A percentile compares a stretch with the other conserved stretches of the same genome.
These are phyloP conservation scores for Struthio camelus DNA, from an alignment of 2,113 vertebrate species.

Conservation along the genomic window DNA sequence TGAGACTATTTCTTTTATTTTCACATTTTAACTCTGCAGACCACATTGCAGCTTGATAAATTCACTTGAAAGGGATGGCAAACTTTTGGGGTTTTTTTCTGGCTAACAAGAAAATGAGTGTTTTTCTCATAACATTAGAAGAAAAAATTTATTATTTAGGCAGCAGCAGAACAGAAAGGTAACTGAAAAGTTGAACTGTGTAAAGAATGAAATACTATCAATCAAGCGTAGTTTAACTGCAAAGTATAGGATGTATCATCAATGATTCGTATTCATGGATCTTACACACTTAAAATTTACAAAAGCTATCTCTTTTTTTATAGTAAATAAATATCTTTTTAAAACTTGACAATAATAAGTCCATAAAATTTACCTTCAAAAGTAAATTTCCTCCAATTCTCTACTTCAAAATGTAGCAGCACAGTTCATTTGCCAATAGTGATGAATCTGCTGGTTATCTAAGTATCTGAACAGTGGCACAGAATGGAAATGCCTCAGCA, in stretches of 20 bases:
- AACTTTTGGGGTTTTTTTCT: background rate
- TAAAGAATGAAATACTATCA: background rate
- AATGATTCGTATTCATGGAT: background rate
- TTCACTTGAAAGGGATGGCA: background rate
- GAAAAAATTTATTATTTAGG: background rate
- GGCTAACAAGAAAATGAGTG: background rate
- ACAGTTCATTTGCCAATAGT: background rate
- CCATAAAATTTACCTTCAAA: background rate
- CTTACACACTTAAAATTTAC: background rate
- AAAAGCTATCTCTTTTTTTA: background rate
- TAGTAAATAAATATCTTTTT: background rate
- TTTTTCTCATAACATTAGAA: background rate
- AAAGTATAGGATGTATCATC: background rate
- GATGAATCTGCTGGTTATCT: background rate
- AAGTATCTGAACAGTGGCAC: background rate
- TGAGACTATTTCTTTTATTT: conserved; percentile 50
- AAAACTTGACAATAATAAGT: background rate
- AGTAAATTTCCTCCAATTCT: background rate
- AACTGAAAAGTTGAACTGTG: background rate
- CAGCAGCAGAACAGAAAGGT: background rate
- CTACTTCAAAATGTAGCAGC: background rate
- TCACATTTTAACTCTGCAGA: background rate
- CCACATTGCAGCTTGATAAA: conserved; percentile 1
- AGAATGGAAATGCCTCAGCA: fast-evolving
- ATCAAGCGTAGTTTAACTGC: background rate